Conservation (phyloP, 2,113 vertebrate genomes). For the Phalacrocorax aristotelis region DNA sequence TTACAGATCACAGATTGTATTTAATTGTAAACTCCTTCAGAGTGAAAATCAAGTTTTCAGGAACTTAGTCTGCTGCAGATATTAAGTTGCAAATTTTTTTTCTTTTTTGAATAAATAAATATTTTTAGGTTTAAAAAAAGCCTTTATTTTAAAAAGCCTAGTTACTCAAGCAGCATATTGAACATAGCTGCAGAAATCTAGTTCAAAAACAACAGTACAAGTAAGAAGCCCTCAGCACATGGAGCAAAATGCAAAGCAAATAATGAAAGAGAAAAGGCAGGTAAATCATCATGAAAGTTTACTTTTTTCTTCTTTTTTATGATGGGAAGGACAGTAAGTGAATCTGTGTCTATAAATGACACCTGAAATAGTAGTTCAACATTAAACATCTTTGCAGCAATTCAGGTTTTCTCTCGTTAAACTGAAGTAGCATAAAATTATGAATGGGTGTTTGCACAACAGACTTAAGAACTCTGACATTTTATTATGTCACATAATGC, state of each 20-base stretch:
- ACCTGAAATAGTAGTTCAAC: background rate
- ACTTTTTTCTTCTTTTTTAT: background rate
- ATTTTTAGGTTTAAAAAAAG: background rate
- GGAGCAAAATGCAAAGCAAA: background rate
- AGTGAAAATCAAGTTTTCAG: background rate
- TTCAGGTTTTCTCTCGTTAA: background rate
- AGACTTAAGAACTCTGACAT: background rate
- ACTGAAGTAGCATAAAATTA: background rate
- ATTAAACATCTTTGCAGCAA: background rate
- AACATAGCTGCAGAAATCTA: background rate
- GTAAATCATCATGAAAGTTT: fast-evolving
- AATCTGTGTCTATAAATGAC: background rate
- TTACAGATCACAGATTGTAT: background rate
- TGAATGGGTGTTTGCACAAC: background rate
- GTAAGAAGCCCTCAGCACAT: background rate
- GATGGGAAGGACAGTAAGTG: background rate
- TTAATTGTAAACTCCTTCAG: background rate
- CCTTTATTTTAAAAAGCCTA: background rate
- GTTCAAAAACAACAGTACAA: background rate
- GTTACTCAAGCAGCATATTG: background rate
- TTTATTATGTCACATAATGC: background rate
- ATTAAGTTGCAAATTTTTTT: background rate
- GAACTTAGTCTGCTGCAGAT: background rate
- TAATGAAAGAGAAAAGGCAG: background rate
- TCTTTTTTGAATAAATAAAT: background rate